phyloP scores from a whole-genome alignment of 2,888 invertebrate genomes.

The Drosophila histrio region DNA sequence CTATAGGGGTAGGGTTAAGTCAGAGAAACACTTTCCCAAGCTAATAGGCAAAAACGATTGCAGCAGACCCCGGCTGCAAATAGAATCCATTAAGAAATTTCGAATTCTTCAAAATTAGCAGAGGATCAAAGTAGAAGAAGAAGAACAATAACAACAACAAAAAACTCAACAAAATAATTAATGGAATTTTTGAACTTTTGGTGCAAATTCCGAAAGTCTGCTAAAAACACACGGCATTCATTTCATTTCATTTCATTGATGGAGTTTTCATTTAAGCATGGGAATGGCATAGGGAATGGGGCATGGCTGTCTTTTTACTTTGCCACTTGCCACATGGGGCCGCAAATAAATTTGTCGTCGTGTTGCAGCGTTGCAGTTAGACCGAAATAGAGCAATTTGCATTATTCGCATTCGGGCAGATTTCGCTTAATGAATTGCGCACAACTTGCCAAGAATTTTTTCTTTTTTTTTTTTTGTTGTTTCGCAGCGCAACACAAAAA shows the following conservation, averaged over 20 bases:
- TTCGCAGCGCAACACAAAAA: conserved; percentile 6
- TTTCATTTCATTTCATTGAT: conserved; percentile 66
- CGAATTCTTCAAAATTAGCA: conserved; percentile 69
- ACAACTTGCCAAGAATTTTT: conserved; percentile 69
- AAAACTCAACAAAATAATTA: conserved; percentile 58
- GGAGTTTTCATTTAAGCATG: conserved; percentile 27
- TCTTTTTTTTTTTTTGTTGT: neutral
- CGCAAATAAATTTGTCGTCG: conserved; percentile 75
- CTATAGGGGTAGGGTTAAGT: conserved; percentile 28
- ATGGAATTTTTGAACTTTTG: conserved; percentile 74
- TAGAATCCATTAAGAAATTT: conserved; percentile 65
- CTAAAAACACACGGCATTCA: conserved; percentile 45
- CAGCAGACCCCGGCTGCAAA: conserved; percentile 20
- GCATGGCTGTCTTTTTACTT: conserved; percentile 7
- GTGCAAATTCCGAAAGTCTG: conserved; percentile 52
- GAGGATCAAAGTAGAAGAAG: conserved; percentile 6
- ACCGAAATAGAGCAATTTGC: conserved; percentile 75
- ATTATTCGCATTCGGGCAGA: conserved; percentile 72
- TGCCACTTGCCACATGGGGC: conserved; percentile 44
- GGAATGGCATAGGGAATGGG: neutral
- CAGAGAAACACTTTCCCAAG: conserved; percentile 24
- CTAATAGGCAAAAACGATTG: conserved; percentile 46
- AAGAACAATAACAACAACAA: conserved; percentile 5
- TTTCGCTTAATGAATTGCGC: conserved; percentile 73
- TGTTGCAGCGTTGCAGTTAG: conserved; percentile 41